Percentiles rank a stretch among this genome's conserved stretches.
Conservation (phyloP, 1,140 invertebrate genomes). For the Steinernema khuongi region DNA sequence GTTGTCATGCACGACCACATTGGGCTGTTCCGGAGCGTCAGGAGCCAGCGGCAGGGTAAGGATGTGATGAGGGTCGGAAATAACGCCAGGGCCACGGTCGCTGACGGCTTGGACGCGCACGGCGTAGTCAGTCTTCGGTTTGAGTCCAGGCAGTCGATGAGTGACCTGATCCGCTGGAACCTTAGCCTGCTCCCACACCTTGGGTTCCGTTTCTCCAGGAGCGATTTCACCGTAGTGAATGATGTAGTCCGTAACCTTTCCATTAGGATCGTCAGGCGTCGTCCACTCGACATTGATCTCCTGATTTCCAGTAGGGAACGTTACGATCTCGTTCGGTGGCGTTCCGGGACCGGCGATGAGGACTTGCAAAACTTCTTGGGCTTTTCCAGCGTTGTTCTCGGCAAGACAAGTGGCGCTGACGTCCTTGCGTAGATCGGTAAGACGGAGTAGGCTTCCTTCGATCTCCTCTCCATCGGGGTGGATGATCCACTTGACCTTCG, state of each 20-base stretch:
- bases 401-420: constrained; percentile 51
- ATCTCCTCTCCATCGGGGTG: constrained; percentile 32
- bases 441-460: constrained; percentile 39
- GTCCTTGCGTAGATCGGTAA: constrained; percentile 47
- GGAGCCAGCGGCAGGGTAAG: constrained; percentile 46
- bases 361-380: constrained; percentile 45
- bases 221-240: constrained; percentile 53
- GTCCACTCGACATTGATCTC: constrained; percentile 57
- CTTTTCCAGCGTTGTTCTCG: constrained; percentile 54
- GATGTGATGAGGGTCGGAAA: constrained; percentile 44
- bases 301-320: constrained; percentile 47
- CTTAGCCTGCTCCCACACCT: constrained; percentile 46
- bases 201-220: constrained; percentile 42
- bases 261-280: constrained; percentile 56
- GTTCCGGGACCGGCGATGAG: constrained; percentile 50
- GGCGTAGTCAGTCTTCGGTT: constrained; percentile 51
- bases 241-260: constrained; percentile 45
- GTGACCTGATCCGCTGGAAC: constrained; percentile 49
- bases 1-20: constrained; percentile 47
- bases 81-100: constrained; percentile 53
- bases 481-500: constrained; percentile 47
- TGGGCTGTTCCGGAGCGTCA: constrained; percentile 22
- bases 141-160: constrained; percentile 38
- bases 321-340: constrained; percentile 53
- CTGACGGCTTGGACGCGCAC: constrained; percentile 54